A percentile compares a stretch with the other conserved stretches of the same genome.
Evolutionary conservation across 2,113 vertebrate genomes (phyloP).

Genomic region (Suncus etruscus): DNA sequence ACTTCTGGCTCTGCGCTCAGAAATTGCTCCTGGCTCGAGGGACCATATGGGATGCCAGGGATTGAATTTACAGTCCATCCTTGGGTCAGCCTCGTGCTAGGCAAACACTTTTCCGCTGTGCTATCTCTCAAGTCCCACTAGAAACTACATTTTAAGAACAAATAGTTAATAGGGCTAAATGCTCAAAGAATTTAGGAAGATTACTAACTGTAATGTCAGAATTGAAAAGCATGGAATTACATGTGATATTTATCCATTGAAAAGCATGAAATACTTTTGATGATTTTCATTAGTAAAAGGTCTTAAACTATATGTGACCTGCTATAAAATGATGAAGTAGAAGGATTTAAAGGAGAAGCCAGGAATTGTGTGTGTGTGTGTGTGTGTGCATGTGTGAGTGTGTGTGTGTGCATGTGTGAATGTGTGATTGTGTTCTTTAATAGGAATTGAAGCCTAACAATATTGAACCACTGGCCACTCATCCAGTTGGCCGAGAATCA

Average conservation of each 20-base stretch:
- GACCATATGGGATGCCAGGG: too few species aligned
- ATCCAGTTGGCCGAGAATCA: too few species aligned
- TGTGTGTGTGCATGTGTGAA: not conserved
- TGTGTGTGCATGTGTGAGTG: not conserved
- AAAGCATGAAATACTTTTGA: too few species aligned
- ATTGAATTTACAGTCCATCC: too few species aligned
- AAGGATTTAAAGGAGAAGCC: not conserved
- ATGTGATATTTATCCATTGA: not conserved
- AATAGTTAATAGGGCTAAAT: not conserved
- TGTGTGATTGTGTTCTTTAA: too few species aligned
- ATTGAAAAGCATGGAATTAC: not conserved
- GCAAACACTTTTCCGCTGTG: too few species aligned
- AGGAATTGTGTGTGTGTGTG: not conserved
- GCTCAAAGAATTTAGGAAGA: not conserved
- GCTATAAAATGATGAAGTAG: not conserved
- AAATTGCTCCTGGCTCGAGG: too few species aligned
- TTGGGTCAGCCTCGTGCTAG: too few species aligned
- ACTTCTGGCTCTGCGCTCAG: too few species aligned
- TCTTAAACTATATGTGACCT: not conserved
- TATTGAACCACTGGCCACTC: too few species aligned
- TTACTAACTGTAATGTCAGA: not conserved
- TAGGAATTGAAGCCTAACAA: too few species aligned
- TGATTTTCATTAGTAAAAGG: not conserved
- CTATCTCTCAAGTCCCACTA: too few species aligned
- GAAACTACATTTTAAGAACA: not conserved